Evolutionary conservation across 2,888 invertebrate genomes (phyloP), one percentile per base, ranked within the genome.

Genomic region (Nomada hirtipes): DNA sequence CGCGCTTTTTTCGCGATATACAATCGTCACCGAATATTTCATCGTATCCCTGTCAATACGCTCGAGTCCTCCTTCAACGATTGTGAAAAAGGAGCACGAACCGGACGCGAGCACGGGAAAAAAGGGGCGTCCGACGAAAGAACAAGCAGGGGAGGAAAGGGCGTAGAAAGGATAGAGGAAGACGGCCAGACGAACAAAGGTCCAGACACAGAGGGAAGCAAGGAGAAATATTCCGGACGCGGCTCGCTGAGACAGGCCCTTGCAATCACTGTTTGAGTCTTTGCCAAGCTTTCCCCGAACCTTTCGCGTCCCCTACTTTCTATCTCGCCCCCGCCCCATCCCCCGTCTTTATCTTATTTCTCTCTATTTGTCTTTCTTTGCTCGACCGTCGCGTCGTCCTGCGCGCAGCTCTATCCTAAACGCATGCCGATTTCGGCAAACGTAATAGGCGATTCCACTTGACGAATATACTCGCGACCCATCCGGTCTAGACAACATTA

Each of bases 251-350:
- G 92, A 92, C 92, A 92, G 92, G 92, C 89, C 89, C 89, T 90
- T 86, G 92, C 93, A 92, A 93, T 93, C 92, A 92, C 92, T 88
- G 90, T 90, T 93, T 93, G 93, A 92, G 90, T 90, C 90, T 88
- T 84, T 92, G 93, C 92, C 93, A 93, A 92, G 82, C 84, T 73
- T 84, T 72, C 67, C 60, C 70, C 64, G 74, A 75, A 68, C 78
- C 76, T 74, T 73, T 71, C 72, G 78, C 63, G 59, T 67, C 83
- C 84, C 59, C 85, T 84, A 60, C 76, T 69, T 63, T 59, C 63
- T 47, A 44, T 53, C 50, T 52, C 36, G 36, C 36, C 65, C 44
- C 82, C 70, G 70, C 68, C 73, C 67, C 44, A 26, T 42, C 77
- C 68, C 50, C 42, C 50, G 36, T 70, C 53, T 55, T 57, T n/a